Conservation (phyloP, 2,113 vertebrate genomes). For the Periophthalmus modestus region DNA sequence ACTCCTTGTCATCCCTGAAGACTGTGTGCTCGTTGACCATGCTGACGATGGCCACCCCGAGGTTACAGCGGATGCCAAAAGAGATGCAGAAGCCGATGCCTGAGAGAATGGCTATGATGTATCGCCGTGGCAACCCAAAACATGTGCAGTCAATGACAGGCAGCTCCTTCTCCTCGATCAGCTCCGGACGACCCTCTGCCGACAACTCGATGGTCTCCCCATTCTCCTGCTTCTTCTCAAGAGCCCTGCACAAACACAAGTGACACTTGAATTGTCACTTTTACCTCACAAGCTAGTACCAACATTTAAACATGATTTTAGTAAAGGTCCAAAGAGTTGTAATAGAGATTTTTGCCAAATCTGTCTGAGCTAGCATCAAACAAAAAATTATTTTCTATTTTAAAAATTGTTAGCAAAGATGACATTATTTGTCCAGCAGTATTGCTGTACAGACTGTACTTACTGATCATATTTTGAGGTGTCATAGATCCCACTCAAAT, state of each 20-base stretch:
- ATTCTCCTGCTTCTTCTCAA: constrained; percentile 87
- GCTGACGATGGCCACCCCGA: constrained; percentile 91
- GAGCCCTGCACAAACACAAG: constrained; percentile 64
- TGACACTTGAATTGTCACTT: neutral
- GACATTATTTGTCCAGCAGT: too few species aligned
- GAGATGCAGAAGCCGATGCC: constrained; percentile 93
- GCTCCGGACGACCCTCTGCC: constrained; percentile 80
- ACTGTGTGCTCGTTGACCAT: constrained; percentile 93
- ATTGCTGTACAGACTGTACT: too few species aligned
- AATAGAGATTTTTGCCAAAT: too few species aligned
- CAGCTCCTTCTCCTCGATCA: constrained; percentile 83
- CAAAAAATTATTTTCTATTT: too few species aligned
- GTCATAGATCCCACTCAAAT: too few species aligned
- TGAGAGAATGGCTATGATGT: constrained; percentile 92
- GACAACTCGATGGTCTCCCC: constrained; percentile 89
- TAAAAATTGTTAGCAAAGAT: too few species aligned
- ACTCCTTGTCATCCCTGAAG: constrained; percentile 79
- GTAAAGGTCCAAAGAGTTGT: too few species aligned
- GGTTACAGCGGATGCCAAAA: constrained; percentile 91
- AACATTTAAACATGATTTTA: too few species aligned
- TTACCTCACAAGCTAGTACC: too few species aligned
- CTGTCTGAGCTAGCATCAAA: too few species aligned
- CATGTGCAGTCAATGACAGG: constrained; percentile 89
- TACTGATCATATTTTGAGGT: too few species aligned
- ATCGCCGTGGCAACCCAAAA: constrained; percentile 88